Evolutionary conservation across 2,888 invertebrate genomes (phyloP).

Genomic region (Hydrotaea cyrtoneurina): DNA sequence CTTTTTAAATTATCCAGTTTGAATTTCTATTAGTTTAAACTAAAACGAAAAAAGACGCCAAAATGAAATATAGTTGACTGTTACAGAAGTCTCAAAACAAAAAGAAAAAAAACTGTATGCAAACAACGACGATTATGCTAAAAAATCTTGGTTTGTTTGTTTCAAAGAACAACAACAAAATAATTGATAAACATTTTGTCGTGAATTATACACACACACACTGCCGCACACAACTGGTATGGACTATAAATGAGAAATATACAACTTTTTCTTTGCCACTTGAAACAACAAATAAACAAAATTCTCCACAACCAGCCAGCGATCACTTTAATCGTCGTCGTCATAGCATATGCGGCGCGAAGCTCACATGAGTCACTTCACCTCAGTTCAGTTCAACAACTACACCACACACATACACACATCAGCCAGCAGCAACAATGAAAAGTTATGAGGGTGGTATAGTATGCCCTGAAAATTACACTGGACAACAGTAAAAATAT

Average conservation of each 20-base stretch:
- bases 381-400: neutral
- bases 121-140: neutral
- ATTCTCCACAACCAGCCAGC: conserved; percentile 21
- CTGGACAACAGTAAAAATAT: no score
- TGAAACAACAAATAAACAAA: conserved; percentile 22
- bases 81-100: neutral
- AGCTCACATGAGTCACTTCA: conserved; percentile 54
- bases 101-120: neutral
- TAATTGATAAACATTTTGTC: conserved; percentile 34
- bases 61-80: conserved; percentile 29
- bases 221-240: conserved; percentile 12
- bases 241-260: conserved; percentile 2
- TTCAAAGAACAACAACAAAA: conserved; percentile 24
- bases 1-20: conserved; percentile 77
- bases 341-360: conserved; percentile 49
- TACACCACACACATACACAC: conserved; percentile 1
- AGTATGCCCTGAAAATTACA: neutral
- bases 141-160: conserved; percentile 6
- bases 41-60: conserved; percentile 51
- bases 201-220: conserved; percentile 6
- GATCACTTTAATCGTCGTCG: conserved; percentile 9
- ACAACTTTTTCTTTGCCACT: conserved; percentile 15
- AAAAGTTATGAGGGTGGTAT: neutral
- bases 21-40: conserved; percentile 69
- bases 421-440: conserved; percentile 47